These are phyloP conservation scores for Synanthedon formicaeformis DNA, from an alignment of 2,888 invertebrate species.

Conservation along the genomic window DNA sequence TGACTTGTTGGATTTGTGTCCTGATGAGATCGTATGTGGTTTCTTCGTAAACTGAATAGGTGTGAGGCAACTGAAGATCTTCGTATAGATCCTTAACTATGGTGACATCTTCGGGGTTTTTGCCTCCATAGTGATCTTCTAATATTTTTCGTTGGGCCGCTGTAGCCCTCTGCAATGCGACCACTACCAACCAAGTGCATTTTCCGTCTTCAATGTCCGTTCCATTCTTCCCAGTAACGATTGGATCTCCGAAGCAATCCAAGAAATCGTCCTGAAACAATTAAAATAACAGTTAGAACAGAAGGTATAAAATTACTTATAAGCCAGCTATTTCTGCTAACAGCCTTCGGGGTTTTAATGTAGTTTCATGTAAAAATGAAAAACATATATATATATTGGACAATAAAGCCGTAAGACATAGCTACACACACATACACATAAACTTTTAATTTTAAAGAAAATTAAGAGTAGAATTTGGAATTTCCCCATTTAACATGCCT, in stretches of 20 bases:
- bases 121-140: slow-evolving; percentile 81
- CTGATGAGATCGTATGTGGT: slow-evolving; percentile 84
- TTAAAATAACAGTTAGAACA: not conserved
- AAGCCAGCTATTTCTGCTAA: too few species aligned
- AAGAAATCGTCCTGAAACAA: slow-evolving; percentile 82
- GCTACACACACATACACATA: too few species aligned
- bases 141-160: slow-evolving; percentile 78
- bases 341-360: too few species aligned
- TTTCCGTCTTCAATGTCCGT: slow-evolving; percentile 96
- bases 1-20: slow-evolving; percentile 87
- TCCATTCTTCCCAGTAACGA: slow-evolving; percentile 88
- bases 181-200: slow-evolving; percentile 94
- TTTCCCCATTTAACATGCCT: too few species aligned
- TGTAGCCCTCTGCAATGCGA: slow-evolving; percentile 84
- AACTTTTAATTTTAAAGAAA: too few species aligned
- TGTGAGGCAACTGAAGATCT: slow-evolving; percentile 80
- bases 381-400: too few species aligned
- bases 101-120: slow-evolving; percentile 74
- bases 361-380: too few species aligned
- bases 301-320: not conserved
- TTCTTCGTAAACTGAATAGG: slow-evolving; percentile 85
- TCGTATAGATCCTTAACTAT: slow-evolving; percentile 82
- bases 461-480: too few species aligned
- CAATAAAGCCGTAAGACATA: too few species aligned
- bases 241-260: slow-evolving; percentile 90